phyloP scores from a whole-genome alignment of 2,797 vertebrate genomes.

The Cryptoblepharus egeriae region DNA sequence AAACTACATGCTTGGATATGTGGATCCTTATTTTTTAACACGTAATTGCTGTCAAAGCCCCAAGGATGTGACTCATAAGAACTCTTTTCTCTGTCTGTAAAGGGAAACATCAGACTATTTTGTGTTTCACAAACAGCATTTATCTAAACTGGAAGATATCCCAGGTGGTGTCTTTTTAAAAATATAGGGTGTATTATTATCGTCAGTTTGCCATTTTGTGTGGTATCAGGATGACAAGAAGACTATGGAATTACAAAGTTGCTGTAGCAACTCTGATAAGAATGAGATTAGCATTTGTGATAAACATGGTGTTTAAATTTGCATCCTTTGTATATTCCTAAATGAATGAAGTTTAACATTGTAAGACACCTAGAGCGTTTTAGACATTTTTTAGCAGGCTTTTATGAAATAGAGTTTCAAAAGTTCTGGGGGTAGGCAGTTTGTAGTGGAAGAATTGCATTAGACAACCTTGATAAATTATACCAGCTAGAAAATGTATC shows the following conservation, averaged over 20 bases:
- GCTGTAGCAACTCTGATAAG: neutral
- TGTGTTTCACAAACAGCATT: neutral
- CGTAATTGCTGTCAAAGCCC: neutral
- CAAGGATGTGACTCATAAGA: neutral
- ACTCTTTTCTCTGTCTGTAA: neutral
- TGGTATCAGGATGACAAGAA: neutral
- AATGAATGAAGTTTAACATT: neutral
- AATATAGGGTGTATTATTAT: neutral
- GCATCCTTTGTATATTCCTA: neutral
- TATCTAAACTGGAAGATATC: neutral
- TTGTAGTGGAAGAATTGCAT: neutral
- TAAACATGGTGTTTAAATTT: neutral
- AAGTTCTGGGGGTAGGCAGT: neutral
- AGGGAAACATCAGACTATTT: neutral
- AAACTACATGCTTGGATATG: neutral
- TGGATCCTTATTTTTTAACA: neutral
- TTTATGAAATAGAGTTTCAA: neutral
- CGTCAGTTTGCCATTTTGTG: neutral
- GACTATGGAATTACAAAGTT: neutral
- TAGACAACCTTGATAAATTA: neutral
- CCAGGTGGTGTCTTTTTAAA: neutral
- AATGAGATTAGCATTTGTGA: conserved; percentile 4
- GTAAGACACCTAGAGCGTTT: neutral
- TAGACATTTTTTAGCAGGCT: too few species aligned
- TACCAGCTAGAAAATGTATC: too few species aligned